These are phyloP conservation scores for Cremastinae sp. DNA, from an alignment of 2,888 invertebrate genomes.

Conservation along the genomic window DNA sequence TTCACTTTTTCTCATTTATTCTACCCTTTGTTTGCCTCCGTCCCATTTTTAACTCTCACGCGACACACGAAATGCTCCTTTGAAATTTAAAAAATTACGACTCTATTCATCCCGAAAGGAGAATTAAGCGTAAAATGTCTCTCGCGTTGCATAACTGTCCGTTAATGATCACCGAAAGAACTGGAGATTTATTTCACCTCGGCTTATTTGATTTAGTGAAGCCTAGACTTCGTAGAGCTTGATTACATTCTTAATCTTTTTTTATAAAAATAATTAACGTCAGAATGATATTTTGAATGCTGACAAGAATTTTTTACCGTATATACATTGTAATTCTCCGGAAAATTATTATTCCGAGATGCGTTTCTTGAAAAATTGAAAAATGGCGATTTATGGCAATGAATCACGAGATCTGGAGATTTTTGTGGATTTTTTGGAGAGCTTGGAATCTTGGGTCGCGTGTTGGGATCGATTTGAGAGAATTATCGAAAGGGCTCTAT, in stretches of 20 bases:
- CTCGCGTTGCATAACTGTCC: slow-evolving; percentile 3
- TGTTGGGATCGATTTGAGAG: slow-evolving; percentile 42
- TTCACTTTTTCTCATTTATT: slow-evolving; percentile 12
- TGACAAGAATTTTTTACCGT: too few relatives aligned
- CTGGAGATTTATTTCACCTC: too few relatives aligned
- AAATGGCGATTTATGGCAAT: slow-evolving; percentile 2
- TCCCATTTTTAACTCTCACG: not conserved
- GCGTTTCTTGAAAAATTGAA: not conserved
- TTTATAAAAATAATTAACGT: too few relatives aligned
- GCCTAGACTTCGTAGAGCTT: too few relatives aligned
- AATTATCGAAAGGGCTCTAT: slow-evolving; percentile 27
- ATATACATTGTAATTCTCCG: too few relatives aligned
- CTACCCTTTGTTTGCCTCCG: slow-evolving; percentile 11
- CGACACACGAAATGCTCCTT: slow-evolving; percentile 1
- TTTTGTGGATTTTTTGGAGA: not conserved
- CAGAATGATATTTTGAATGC: too few relatives aligned
- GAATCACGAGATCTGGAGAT: not conserved
- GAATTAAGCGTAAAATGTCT: not conserved
- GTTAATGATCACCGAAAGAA: slow-evolving; percentile 7
- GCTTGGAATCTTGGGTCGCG: slow-evolving; percentile 16
- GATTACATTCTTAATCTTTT: too few relatives aligned
- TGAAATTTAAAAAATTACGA: slow-evolving; percentile 13
- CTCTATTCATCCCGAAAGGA: slow-evolving; percentile 3
- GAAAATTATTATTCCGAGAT: too few relatives aligned
- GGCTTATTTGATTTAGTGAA: too few relatives aligned